Evolutionary conservation across 2,888 invertebrate genomes (phyloP), one percentile per base, ranked within the genome.

Genomic region (Timema cristinae): DNA sequence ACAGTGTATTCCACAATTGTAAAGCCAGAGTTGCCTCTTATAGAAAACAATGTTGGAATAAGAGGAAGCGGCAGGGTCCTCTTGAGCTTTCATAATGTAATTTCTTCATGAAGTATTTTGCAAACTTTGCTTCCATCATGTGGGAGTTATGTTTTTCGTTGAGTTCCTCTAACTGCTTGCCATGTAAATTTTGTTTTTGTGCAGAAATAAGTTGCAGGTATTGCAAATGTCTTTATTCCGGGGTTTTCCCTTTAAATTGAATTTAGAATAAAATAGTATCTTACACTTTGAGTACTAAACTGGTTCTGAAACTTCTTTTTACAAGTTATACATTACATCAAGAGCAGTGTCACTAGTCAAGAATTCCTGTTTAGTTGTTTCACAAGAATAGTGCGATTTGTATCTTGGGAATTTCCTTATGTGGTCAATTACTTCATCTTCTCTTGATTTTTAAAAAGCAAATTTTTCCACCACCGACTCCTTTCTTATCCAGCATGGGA

Each of bases 1-100:
- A 51, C 70, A 69, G 68, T 78, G 76, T 66, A 79, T 72, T 7
- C 78, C 77, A 52, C 48, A 52, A 48, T 71, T 71, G 47, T 71
- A 71, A 7, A 66, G 54, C 66, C 51, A 52, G n/a, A 79, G 72
- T 67, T 77, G 78, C n/a, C 79, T 59, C 71, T 78, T 78, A 71
- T 79, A 79, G 70, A 74, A 78, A 11, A 77, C 69, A n/a, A 78
- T 73, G 69, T 77, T 8, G 78, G 77, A 47, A 79, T 78, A 5
- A 75, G 59, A 59, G 77, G 76, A 15, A 77, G 72, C 50, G 76
- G 75, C 49, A 78, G 70, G 7, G 77, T 77, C 75, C 16, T 56
- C 56, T 56, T 56, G 56, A 9, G 61, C 61, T 61, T 11, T 16
- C 15, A 9, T 15, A 5, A 61, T 7, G 61, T 61, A n/a, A 9